These are phyloP conservation scores for Phalera bucephala DNA, from an alignment of 2,888 invertebrate genomes.

Conservation along the genomic window DNA sequence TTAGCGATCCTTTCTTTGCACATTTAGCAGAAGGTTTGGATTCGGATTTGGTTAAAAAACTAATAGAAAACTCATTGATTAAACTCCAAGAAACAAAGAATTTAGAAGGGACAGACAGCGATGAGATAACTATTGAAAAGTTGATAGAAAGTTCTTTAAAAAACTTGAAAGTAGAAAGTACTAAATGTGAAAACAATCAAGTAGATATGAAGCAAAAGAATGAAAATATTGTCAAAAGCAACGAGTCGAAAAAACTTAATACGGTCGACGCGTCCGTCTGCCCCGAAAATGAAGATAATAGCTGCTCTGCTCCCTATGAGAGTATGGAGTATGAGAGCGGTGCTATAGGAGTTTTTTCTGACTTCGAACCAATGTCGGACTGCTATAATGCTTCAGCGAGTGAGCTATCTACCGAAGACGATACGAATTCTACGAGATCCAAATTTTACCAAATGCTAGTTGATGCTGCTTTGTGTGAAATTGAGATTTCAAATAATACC, in stretches of 20 bases:
- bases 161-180: constrained; percentile 64
- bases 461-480: constrained; percentile 87
- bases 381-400: constrained; percentile 88
- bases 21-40: constrained; percentile 85
- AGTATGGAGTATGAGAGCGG: constrained; percentile 88
- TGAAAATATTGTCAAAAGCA: constrained; percentile 39
- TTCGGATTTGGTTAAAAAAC: constrained; percentile 83
- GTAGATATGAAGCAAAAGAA: constrained; percentile 44
- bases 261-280: constrained; percentile 41
- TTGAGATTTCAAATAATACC: constrained; percentile 84
- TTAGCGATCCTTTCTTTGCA: constrained; percentile 85
- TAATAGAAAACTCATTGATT: constrained; percentile 86
- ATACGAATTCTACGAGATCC: constrained; percentile 84
- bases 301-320: constrained; percentile 89
- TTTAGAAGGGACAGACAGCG: constrained; percentile 71
- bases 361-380: constrained; percentile 84
- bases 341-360: constrained; percentile 76
- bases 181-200: constrained; percentile 30
- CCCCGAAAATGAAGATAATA: constrained; percentile 75
- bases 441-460: constrained; percentile 90
- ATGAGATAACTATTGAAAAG: constrained; percentile 73
- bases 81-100: constrained; percentile 80
- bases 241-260: constrained; percentile 42
- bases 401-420: constrained; percentile 85
- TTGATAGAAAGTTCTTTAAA: constrained; percentile 77